Evolutionary conservation across 2,113 vertebrate species (phyloP).

Genomic region (Cyanoramphus novaezelandiae): DNA sequence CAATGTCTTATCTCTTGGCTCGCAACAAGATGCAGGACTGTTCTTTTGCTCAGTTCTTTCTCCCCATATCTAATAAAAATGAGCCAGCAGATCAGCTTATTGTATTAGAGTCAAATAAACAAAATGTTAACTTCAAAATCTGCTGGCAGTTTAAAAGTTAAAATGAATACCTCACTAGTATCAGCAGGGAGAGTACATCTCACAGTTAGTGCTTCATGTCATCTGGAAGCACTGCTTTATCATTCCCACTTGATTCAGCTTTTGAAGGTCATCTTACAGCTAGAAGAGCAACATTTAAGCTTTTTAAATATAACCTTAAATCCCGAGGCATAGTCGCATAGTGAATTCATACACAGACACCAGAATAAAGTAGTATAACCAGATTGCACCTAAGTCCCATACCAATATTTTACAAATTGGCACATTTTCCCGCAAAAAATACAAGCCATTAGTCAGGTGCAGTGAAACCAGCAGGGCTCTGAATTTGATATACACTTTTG

Average conservation of each 20-base stretch:
- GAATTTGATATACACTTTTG: background rate
- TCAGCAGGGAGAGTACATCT: background rate
- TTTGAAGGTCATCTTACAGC: conserved; percentile 48
- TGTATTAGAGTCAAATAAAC: background rate
- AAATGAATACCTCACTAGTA: background rate
- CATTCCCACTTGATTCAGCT: background rate
- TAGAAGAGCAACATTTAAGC: background rate
- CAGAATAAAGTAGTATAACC: background rate
- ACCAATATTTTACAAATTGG: background rate
- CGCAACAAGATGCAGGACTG: background rate
- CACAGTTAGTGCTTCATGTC: background rate
- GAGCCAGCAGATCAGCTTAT: background rate
- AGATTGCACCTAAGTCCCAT: too few relatives aligned
- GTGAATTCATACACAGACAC: background rate
- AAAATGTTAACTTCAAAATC: background rate
- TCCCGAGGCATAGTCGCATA: rapidly evolving
- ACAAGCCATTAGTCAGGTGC: background rate
- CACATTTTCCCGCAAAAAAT: background rate
- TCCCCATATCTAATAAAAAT: background rate
- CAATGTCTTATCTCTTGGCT: background rate
- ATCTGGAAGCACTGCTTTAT: conserved; percentile 1
- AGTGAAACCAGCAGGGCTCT: background rate
- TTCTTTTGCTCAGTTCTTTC: background rate
- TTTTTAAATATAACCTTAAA: background rate
- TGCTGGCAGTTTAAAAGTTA: background rate